These are phyloP conservation scores for Hemicrepidius hirtus DNA, from an alignment of 2,888 invertebrate genomes.

Conservation along the genomic window DNA sequence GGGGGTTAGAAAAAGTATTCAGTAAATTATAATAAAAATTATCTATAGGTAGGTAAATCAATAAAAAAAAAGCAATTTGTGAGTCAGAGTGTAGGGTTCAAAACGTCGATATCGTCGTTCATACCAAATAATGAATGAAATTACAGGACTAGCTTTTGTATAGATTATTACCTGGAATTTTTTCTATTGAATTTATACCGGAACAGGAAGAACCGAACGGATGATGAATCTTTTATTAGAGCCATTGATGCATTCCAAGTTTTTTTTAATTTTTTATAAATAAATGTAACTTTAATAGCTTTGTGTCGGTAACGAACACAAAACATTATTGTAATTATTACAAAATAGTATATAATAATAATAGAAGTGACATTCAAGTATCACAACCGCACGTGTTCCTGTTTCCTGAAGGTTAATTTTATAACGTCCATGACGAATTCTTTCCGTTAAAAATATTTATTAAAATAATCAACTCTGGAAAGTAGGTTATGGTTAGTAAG, in stretches of 20 bases:
- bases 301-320: neutral
- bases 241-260: neutral
- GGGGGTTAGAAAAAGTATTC: too few species aligned
- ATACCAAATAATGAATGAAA: conserved; percentile 1
- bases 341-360: neutral
- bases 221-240: conserved; percentile 17
- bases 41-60: too few species aligned
- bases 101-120: neutral
- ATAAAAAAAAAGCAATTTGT: neutral
- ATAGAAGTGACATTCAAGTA: neutral
- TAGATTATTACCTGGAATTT: conserved; percentile 7
- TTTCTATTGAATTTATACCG: conserved; percentile 12
- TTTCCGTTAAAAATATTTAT: conserved; percentile 1
- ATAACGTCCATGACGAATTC: neutral
- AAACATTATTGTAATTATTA: too few species aligned
- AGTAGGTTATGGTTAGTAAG: conserved; percentile 5
- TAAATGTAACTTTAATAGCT: neutral
- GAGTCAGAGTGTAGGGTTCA: neutral
- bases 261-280: neutral
- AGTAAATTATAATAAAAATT: too few species aligned
- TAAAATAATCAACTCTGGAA: neutral
- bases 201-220: conserved; percentile 35
- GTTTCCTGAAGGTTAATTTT: conserved; percentile 13
- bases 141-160: conserved; percentile 1
- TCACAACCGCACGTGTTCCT: neutral